Evolutionary conservation across 64 coral and sea anemone species (phyloP).

Genomic region (Stichodactyla helianthus): DNA sequence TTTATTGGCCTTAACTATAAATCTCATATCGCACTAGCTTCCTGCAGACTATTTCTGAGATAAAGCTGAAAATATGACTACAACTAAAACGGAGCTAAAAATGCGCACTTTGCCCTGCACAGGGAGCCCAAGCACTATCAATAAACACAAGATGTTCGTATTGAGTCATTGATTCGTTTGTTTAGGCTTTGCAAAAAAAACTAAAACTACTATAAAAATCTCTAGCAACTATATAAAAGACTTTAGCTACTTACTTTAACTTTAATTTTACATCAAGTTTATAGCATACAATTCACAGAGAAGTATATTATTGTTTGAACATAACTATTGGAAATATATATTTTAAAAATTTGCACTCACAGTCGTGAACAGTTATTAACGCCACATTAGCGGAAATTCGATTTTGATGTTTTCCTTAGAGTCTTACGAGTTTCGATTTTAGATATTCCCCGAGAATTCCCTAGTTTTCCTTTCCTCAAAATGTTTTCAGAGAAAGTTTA

Average conservation of each 20-base stretch:
- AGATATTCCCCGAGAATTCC: background rate
- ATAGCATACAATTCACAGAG: no score
- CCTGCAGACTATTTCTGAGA: background rate
- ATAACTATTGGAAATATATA: no score
- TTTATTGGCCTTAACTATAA: background rate
- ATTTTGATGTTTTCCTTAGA: no score
- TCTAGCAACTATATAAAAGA: background rate
- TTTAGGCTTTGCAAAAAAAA: no score
- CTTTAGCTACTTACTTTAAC: background rate
- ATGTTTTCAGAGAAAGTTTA: no score
- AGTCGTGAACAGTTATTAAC: no score
- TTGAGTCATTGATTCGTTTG: no score
- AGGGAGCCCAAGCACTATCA: background rate
- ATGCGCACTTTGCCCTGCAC: background rate
- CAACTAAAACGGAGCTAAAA: background rate
- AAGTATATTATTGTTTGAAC: no score
- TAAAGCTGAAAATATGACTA: background rate
- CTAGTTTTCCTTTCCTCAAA: background rate
- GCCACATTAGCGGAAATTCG: no score
- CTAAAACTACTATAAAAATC: conserved; percentile 6
- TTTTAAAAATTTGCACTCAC: no score
- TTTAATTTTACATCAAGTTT: background rate
- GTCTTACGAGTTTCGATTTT: no score
- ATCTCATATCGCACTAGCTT: background rate
- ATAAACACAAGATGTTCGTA: background rate